phyloP scores from a whole-genome alignment of 2,113 vertebrate genomes.

The Geococcyx californianus region DNA sequence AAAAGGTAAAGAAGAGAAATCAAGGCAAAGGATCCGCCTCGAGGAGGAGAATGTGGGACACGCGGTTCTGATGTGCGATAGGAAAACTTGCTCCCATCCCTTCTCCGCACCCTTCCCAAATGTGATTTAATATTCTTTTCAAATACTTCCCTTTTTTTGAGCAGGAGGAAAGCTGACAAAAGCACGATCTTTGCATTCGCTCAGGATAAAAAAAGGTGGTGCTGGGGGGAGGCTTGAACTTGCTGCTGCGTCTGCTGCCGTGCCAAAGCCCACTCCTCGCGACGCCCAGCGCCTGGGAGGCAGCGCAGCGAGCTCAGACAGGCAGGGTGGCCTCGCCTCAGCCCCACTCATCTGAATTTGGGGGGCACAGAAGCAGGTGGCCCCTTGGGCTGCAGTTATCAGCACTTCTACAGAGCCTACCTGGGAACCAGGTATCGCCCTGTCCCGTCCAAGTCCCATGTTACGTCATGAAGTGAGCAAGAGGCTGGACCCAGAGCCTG shows the following conservation, averaged over 20 bases:
- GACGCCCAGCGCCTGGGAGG: fast-evolving
- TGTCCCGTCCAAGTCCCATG: not conserved
- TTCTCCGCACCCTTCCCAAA: not conserved
- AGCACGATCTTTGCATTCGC: not conserved
- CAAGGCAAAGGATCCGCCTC: constrained; percentile 40
- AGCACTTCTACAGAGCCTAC: not conserved
- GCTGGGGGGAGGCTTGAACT: not conserved
- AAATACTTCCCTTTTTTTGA: not conserved
- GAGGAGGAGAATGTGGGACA: constrained; percentile 47
- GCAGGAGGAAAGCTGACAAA: constrained; percentile 62
- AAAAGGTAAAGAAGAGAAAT: constrained; percentile 16
- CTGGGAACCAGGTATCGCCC: not conserved
- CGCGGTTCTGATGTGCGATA: not conserved
- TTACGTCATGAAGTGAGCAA: fast-evolving
- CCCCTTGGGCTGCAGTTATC: not conserved
- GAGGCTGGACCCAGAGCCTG: fast-evolving
- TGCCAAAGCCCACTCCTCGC: not conserved
- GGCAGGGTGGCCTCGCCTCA: not conserved
- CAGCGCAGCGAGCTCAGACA: fast-evolving
- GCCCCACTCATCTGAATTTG: fast-evolving
- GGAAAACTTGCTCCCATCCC: not conserved
- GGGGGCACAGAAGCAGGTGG: not conserved
- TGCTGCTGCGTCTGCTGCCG: not conserved
- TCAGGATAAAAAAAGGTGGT: not conserved
- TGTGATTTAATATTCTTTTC: constrained; percentile 50